phyloP scores from a whole-genome alignment of 1,140 invertebrate genomes.

The Drosophila trapezifrons region DNA sequence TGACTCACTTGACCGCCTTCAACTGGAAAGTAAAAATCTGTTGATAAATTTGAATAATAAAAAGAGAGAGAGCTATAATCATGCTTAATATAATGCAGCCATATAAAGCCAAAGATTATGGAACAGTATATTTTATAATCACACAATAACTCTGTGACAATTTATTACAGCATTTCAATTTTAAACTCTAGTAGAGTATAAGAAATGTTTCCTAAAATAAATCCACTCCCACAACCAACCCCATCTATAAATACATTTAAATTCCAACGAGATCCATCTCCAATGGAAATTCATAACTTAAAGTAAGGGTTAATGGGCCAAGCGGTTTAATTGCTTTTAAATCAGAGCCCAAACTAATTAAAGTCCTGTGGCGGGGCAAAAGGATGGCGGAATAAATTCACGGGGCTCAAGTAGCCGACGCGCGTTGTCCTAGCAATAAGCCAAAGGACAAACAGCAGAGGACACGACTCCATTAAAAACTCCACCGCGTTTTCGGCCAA shows the following conservation, averaged over 20 bases:
- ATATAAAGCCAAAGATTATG: too few relatives aligned
- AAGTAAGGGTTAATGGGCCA: conserved; percentile 27
- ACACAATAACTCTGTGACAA: too few relatives aligned
- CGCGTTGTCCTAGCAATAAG: conserved; percentile 43
- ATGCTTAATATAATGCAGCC: too few relatives aligned
- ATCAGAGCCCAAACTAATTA: conserved; percentile 70
- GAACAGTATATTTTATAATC: too few relatives aligned
- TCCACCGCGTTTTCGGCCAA: conserved; percentile 16
- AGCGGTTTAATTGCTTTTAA: conserved; percentile 44
- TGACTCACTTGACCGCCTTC: background rate
- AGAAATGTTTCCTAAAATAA: too few relatives aligned
- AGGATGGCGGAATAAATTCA: conserved; percentile 51
- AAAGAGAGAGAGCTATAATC: background rate
- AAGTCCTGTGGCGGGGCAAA: conserved; percentile 27
- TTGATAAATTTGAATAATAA: background rate
- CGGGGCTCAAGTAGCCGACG: conserved; percentile 23
- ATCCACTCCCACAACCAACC: too few relatives aligned
- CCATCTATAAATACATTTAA: background rate
- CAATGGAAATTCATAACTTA: conserved; percentile 4
- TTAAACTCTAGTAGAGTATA: too few relatives aligned
- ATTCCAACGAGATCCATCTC: background rate
- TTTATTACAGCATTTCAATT: too few relatives aligned
- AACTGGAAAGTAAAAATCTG: background rate
- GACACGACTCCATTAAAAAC: conserved; percentile 57
- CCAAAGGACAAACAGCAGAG: conserved; percentile 27